These are phyloP conservation scores for Formica aserva DNA, from an alignment of 2,888 invertebrate species.

Conservation along the genomic window DNA sequence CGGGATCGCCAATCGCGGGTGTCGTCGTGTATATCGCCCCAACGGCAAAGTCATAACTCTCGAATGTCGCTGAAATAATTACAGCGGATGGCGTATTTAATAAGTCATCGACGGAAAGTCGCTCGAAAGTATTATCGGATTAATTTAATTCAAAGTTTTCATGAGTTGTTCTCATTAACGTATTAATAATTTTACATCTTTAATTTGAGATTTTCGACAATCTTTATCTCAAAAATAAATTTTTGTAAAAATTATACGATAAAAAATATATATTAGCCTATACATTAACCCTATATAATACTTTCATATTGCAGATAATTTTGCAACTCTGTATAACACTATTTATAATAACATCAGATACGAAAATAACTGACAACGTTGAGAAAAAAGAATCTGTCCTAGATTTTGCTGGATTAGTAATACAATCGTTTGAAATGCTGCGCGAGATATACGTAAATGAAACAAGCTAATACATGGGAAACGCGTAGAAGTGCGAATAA, in stretches of 20 bases:
- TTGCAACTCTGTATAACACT: background rate
- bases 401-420: background rate
- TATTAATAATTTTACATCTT: conserved; percentile 2
- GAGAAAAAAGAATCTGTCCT: background rate
- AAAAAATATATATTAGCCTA: background rate
- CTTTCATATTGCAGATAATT: background rate
- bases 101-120: conserved; percentile 54
- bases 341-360: background rate
- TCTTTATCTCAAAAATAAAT: background rate
- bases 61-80: conserved; percentile 57
- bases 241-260: background rate
- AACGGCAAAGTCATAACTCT: conserved; percentile 47
- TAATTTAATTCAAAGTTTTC: conserved; percentile 10
- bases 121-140: background rate
- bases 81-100: conserved; percentile 50
- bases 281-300: background rate
- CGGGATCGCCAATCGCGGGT: conserved; percentile 41
- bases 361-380: background rate
- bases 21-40: conserved; percentile 47
- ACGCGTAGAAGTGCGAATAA: conserved; percentile 43
- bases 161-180: background rate
- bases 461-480: conserved; percentile 9
- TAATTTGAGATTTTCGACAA: background rate
- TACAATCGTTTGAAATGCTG: conserved; percentile 25
- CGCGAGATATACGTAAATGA: background rate